Base-by-base conservation (phyloP, 2,113 vertebrate species). In the Istiophorus platypterus region DNA sequence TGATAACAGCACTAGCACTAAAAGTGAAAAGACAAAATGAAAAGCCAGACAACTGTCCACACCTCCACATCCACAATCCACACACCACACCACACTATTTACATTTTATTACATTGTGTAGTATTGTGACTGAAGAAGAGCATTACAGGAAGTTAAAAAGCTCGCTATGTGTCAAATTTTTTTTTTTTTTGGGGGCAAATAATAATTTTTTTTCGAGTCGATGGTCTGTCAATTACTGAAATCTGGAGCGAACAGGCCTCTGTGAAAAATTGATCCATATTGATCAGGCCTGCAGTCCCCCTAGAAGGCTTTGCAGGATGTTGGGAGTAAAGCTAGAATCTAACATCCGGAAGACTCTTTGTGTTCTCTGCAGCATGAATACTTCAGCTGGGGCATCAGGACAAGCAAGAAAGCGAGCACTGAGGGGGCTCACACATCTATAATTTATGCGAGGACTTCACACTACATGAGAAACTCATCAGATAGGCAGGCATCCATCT, bases 401-500 rank as follows among this genome's bases (percentile, higher is more conserved):
- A 72, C 61, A 47, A 72, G 82, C 5, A 24, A 59, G 72, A 8
- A 58, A 49, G 47, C 11, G 9, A 57, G 78, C n/a, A 27, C 71
- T 1, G 57, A 49, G 63, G 37, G 71, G 51, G 77, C 59, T 69
- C 17, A 41, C 17, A 54, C 89, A 87, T 95, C 29, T 80, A 94
- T 93, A 91, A 94, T 94, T 80, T 58, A 94, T 88, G 67, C n/a
- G 4, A 78, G 59, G 61, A 83, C 87, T 85, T 84, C 72, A 71
- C 90, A 65, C 62, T 80, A 90, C 88, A 95, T 81, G 75, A 92
- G 80, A 92, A 93, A 90, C 83, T 76, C 93, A 92, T 93, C 85
- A 85, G 76, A 85, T 51, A 69, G 70, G 51, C 86, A 70, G 82
- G 34, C 85, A 77, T 88, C 76, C 82, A 85, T 91, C 82, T 85